These are phyloP conservation scores for Neoaliturus tenellus DNA, from an alignment of 2,888 invertebrate species.

Conservation along the genomic window DNA sequence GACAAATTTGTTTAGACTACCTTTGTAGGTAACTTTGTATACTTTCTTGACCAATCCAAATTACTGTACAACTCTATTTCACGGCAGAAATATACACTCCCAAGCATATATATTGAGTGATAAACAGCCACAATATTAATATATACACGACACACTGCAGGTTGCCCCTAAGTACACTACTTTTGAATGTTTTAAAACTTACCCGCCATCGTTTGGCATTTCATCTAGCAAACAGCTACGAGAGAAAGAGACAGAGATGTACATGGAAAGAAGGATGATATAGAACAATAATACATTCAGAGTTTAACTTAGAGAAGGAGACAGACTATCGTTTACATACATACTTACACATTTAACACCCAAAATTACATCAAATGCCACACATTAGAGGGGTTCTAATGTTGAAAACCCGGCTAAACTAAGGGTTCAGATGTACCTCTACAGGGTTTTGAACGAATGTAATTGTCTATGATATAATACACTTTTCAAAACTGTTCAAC, in stretches of 20 bases:
- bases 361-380: not conserved
- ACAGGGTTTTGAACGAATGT: no score
- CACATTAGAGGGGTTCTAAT: not conserved
- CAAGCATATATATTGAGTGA: slow-evolving; percentile 29
- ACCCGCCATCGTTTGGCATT: slow-evolving; percentile 57
- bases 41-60: not conserved
- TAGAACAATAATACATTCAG: slow-evolving; percentile 67
- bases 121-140: not conserved
- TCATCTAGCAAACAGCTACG: slow-evolving; percentile 81
- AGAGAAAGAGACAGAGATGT: slow-evolving; percentile 68
- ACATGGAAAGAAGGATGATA: slow-evolving; percentile 72
- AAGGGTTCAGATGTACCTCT: no score
- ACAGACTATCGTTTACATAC: slow-evolving; percentile 1
- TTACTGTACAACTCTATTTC: slow-evolving; percentile 16
- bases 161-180: slow-evolving; percentile 23
- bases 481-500: no score
- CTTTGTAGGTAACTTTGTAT: no score
- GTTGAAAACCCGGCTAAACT: not conserved
- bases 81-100: slow-evolving; percentile 19
- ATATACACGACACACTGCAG: slow-evolving; percentile 2
- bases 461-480: no score
- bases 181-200: slow-evolving; percentile 47
- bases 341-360: slow-evolving; percentile 4
- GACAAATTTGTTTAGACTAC: no score
- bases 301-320: not conserved